Percentiles rank a stretch among this genome's conserved stretches.
These are phyloP conservation scores for Vicugna pacos DNA, from an alignment of 2,113 vertebrate genomes.

Conservation along the genomic window DNA sequence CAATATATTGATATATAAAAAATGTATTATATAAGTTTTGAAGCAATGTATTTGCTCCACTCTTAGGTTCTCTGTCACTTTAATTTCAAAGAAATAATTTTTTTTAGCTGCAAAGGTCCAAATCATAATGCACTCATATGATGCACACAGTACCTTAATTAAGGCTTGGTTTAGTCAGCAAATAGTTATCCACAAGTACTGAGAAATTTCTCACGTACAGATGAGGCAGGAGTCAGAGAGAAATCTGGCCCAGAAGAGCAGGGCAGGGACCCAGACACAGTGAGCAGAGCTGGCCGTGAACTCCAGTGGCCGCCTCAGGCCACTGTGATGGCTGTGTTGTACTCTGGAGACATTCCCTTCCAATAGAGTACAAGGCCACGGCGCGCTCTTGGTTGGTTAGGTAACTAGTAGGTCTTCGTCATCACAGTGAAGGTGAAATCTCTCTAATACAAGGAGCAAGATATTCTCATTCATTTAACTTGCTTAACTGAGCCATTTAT, in stretches of 20 bases:
- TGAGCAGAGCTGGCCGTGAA: neutral
- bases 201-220: slow-evolving; percentile 58
- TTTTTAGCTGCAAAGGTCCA: neutral
- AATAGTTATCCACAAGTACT: neutral
- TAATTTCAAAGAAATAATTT: neutral
- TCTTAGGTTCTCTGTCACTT: neutral
- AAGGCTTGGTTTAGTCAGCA: neutral
- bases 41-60: neutral
- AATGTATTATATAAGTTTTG: neutral
- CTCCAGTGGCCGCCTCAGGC: neutral
- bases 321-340: neutral
- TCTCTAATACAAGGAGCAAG: neutral
- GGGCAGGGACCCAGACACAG: neutral
- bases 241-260: neutral
- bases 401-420: neutral
- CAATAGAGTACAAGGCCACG: neutral
- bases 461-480: neutral
- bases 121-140: neutral
- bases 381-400: neutral
- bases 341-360: neutral
- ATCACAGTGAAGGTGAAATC: neutral
- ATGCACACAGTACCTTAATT: neutral
- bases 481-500: neutral
- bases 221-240: neutral
- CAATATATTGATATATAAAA: neutral